Conservation (phyloP, 2,113 vertebrate genomes). For the Eublepharis macularius region DNA sequence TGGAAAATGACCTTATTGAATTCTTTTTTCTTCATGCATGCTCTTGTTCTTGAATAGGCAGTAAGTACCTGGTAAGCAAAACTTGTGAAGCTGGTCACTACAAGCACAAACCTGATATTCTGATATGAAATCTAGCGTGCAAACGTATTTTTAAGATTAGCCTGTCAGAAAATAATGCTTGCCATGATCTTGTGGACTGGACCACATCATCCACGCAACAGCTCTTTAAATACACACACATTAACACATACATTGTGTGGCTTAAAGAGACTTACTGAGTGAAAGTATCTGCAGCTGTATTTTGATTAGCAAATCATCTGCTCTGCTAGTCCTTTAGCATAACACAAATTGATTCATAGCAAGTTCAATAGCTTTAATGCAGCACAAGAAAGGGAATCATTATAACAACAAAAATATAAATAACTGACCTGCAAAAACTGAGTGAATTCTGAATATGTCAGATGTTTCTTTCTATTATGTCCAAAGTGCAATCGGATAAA, state of each 20-base stretch:
- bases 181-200: background rate
- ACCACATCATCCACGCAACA: background rate
- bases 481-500: constrained; percentile 97
- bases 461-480: constrained; percentile 90
- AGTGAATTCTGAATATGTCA: constrained; percentile 93
- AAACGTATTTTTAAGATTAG: background rate
- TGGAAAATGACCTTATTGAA: background rate
- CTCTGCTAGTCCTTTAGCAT: background rate
- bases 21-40: background rate
- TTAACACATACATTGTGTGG: background rate
- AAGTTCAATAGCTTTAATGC: background rate
- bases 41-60: background rate
- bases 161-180: background rate
- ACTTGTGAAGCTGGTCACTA: background rate
- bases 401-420: constrained; percentile 13
- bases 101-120: background rate
- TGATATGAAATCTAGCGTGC: background rate
- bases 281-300: background rate
- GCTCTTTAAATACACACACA: background rate
- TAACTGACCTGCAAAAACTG: constrained; percentile 92
- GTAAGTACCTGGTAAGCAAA: background rate
- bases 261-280: background rate
- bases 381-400: background rate
- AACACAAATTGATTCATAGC: background rate
- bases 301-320: background rate